These are phyloP conservation scores for Pachymerium ferrugineum DNA, from an alignment of 2,888 invertebrate species.

Conservation along the genomic window DNA sequence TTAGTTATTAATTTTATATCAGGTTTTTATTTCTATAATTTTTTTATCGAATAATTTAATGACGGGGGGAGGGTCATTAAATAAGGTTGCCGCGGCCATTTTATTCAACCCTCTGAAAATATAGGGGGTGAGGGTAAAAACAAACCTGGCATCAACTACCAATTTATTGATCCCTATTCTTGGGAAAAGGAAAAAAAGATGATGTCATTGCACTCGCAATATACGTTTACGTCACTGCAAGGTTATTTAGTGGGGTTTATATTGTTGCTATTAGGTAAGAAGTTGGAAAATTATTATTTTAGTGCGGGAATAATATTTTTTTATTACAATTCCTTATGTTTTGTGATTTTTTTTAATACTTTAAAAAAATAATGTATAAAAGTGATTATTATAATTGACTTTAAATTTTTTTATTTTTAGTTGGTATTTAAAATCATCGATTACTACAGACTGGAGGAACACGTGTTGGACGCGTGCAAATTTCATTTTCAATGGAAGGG, in stretches of 20 bases:
- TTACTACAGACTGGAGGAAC: not conserved
- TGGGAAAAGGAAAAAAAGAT: not conserved
- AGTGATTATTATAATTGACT: not conserved
- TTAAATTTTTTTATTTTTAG: not conserved
- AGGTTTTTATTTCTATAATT: not conserved
- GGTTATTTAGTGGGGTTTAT: no score
- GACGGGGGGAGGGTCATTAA: not conserved
- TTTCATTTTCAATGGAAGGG: not conserved
- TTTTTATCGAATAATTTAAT: not conserved
- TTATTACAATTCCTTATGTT: no score
- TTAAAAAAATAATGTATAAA: not conserved
- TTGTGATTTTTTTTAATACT: no score
- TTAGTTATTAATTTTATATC: not conserved
- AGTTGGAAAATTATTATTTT: no score
- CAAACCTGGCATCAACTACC: not conserved
- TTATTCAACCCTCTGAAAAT: not conserved
- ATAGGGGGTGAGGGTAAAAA: not conserved
- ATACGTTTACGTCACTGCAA: no score
- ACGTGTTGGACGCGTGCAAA: slow-evolving; percentile 3
- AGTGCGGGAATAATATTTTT: no score
- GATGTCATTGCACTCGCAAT: not conserved
- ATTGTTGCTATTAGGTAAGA: no score
- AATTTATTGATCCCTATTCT: not conserved
- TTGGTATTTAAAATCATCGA: not conserved
- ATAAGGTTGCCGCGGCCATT: not conserved